These are phyloP conservation scores for Melinopterus prodromus DNA, from an alignment of 2,888 invertebrate species.

Conservation along the genomic window DNA sequence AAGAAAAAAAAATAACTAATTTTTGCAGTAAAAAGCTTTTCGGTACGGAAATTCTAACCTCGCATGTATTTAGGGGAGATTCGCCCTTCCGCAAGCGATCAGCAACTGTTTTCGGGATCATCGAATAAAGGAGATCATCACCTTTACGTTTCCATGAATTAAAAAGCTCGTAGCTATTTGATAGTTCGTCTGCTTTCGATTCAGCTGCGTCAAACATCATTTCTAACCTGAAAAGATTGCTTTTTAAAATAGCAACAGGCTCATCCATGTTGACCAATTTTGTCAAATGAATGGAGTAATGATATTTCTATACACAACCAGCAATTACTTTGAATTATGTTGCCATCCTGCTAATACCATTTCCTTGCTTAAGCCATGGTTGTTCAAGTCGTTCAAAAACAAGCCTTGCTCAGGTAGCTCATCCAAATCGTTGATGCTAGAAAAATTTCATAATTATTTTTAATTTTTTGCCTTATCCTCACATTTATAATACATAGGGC, in stretches of 20 bases:
- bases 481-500: constrained; percentile 75
- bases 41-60: constrained; percentile 60
- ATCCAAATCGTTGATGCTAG: constrained; percentile 82
- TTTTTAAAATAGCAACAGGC: too few relatives aligned
- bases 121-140: constrained; percentile 87
- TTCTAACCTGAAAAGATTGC: constrained; percentile 66
- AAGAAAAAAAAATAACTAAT: constrained; percentile 41
- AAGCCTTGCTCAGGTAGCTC: constrained; percentile 83
- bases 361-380: constrained; percentile 84
- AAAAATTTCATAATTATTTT: background rate
- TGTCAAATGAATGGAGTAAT: background rate
- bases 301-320: too few relatives aligned
- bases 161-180: constrained; percentile 77
- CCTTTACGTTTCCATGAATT: constrained; percentile 88
- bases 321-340: constrained; percentile 72
- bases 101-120: constrained; percentile 89
- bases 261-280: background rate
- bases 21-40: too few relatives aligned
- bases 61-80: constrained; percentile 81
- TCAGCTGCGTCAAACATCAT: constrained; percentile 85
- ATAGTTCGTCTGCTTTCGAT: constrained; percentile 78
- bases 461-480: background rate
- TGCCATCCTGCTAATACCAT: constrained; percentile 87
- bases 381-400: constrained; percentile 84
- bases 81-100: constrained; percentile 80